A percentile compares a stretch with the other conserved stretches of the same genome.
These are phyloP conservation scores for Apoderus coryli DNA, from an alignment of 2,888 invertebrate genomes.

Conservation along the genomic window DNA sequence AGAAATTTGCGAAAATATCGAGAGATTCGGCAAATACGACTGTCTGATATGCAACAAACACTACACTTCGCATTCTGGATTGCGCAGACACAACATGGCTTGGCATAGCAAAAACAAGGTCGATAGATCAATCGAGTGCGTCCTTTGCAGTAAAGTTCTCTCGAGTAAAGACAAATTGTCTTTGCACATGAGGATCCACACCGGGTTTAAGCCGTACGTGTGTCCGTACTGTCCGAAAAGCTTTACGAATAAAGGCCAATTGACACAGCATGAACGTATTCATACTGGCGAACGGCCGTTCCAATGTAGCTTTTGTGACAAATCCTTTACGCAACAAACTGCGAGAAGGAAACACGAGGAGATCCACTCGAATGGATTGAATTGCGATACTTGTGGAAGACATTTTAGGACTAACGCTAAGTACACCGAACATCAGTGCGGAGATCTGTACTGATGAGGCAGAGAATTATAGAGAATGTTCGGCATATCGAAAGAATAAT, in stretches of 20 bases:
- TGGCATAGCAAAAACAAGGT: slow-evolving; percentile 21
- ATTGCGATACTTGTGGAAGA: too few relatives aligned
- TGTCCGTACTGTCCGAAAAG: slow-evolving; percentile 23
- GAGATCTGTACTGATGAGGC: too few relatives aligned
- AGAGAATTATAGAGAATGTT: too few relatives aligned
- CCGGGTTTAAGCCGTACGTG: slow-evolving; percentile 23
- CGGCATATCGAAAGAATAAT: too few relatives aligned
- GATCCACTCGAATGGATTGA: too few relatives aligned
- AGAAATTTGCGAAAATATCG: too few relatives aligned
- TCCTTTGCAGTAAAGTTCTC: slow-evolving; percentile 26
- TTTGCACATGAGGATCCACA: slow-evolving; percentile 27
- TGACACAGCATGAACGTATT: slow-evolving; percentile 22
- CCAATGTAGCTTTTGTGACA: slow-evolving; percentile 21
- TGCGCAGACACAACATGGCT: slow-evolving; percentile 31
- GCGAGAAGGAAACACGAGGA: too few relatives aligned
- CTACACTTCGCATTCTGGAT: slow-evolving; percentile 16
- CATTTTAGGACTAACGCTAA: too few relatives aligned
- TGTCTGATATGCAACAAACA: slow-evolving; percentile 25
- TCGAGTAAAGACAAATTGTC: slow-evolving; percentile 23
- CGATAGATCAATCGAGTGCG: too few relatives aligned
- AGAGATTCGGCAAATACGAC: too few relatives aligned
- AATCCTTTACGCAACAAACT: slow-evolving; percentile 33
- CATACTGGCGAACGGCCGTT: slow-evolving; percentile 26
- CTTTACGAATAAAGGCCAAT: slow-evolving; percentile 21
- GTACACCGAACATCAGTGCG: too few relatives aligned